phyloP scores from a whole-genome alignment of 2,797 vertebrate genomes.

The Lepidocolaptes lacrymiger region DNA sequence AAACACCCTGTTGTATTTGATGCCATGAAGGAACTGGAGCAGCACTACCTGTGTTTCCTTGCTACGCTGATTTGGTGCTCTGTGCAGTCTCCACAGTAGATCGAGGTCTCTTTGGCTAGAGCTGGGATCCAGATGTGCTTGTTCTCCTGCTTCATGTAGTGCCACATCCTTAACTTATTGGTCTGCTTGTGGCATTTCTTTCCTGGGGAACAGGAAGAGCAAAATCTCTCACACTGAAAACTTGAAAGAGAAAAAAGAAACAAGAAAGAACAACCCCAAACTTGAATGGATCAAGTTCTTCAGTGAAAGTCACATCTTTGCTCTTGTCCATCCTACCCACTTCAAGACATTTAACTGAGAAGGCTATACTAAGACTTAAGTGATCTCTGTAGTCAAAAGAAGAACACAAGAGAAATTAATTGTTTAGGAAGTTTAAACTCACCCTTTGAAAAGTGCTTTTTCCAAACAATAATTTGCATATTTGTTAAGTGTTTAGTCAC shows the following conservation, averaged over 20 bases:
- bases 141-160: background rate
- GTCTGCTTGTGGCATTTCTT: background rate
- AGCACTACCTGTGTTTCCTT: background rate
- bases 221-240: background rate
- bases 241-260: background rate
- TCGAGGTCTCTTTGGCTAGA: background rate
- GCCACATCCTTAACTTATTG: background rate
- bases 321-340: background rate
- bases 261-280: background rate
- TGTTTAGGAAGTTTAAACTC: background rate
- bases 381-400: background rate
- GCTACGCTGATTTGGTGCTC: background rate
- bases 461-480: background rate
- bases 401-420: background rate
- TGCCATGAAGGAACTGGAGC: background rate
- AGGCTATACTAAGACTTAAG: background rate
- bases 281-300: background rate
- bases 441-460: accelerated
- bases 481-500: background rate
- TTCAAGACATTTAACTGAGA: background rate
- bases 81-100: background rate
- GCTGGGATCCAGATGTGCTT: background rate
- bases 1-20: background rate
- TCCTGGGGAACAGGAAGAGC: background rate
- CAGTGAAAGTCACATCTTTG: background rate